These are phyloP conservation scores for Lepilemur ruficaudatus DNA, from an alignment of 2,797 vertebrate species.

Conservation along the genomic window DNA sequence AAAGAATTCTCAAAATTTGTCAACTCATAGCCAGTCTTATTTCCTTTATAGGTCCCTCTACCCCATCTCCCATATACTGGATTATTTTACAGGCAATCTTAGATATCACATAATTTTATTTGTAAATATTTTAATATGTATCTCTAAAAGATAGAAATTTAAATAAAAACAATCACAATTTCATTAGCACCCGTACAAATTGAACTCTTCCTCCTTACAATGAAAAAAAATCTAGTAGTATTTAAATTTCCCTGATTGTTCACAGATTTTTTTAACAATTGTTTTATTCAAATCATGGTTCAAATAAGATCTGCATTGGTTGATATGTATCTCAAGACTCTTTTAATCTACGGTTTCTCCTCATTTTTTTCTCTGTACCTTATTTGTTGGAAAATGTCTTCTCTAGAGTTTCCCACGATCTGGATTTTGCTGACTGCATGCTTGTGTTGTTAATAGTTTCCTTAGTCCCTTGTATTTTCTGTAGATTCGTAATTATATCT, in stretches of 20 bases:
- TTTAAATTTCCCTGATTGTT: not conserved
- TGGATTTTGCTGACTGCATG: not conserved
- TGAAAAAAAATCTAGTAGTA: not conserved
- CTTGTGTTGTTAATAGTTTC: not conserved
- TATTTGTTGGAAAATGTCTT: not conserved
- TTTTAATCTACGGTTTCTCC: not conserved
- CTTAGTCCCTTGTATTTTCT: not conserved
- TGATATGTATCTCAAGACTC: not conserved
- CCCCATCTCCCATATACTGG: not conserved
- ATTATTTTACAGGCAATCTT: not conserved
- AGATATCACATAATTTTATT: not conserved
- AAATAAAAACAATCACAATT: not conserved
- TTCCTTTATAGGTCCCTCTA: not conserved
- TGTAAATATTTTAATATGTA: not conserved
- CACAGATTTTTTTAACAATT: not conserved
- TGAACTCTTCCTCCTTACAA: not conserved
- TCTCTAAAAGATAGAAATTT: not conserved
- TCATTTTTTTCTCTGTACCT: not conserved
- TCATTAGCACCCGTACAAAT: not conserved
- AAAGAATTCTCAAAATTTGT: not conserved
- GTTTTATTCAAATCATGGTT: not conserved
- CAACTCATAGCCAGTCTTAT: not conserved
- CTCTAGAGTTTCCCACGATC: not conserved
- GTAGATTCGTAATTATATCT: not conserved
- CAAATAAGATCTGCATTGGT: not conserved